These are phyloP conservation scores for Thereva unica DNA, from an alignment of 2,888 invertebrate species.

Conservation along the genomic window DNA sequence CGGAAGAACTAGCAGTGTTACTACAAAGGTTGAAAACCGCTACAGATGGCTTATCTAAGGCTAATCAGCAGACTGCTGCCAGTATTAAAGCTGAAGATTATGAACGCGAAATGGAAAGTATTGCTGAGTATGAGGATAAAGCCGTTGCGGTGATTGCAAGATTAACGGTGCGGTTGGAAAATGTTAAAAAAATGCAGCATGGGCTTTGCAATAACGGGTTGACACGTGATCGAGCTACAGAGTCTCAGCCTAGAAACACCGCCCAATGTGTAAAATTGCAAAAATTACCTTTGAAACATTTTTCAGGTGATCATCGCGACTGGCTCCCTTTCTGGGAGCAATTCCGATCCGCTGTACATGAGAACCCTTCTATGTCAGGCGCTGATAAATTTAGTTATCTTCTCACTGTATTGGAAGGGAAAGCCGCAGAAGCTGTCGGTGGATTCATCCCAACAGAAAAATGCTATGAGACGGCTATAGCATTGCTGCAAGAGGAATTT, in stretches of 20 bases:
- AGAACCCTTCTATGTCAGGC: background rate
- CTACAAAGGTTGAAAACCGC: background rate
- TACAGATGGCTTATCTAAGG: background rate
- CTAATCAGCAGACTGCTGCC: background rate
- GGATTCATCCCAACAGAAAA: background rate
- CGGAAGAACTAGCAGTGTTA: background rate
- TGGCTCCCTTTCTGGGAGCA: slow-evolving; percentile 24
- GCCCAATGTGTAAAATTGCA: background rate
- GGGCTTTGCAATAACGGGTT: no score
- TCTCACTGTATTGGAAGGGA: background rate
- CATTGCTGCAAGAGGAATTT: background rate
- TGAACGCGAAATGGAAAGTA: background rate
- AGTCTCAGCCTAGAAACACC: background rate
- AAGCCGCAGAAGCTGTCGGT: background rate
- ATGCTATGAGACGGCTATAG: no score
- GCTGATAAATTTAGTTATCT: slow-evolving; percentile 12
- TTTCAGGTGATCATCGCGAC: background rate
- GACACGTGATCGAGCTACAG: background rate
- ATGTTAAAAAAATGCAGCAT: background rate
- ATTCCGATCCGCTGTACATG: background rate
- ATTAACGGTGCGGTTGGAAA: background rate
- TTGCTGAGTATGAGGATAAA: slow-evolving; percentile 5
- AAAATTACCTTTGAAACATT: background rate
- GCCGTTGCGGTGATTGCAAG: background rate
- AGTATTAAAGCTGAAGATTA: background rate